Conservation (phyloP, 2,797 vertebrate species). For the Catamblyrhynchus diadema region DNA sequence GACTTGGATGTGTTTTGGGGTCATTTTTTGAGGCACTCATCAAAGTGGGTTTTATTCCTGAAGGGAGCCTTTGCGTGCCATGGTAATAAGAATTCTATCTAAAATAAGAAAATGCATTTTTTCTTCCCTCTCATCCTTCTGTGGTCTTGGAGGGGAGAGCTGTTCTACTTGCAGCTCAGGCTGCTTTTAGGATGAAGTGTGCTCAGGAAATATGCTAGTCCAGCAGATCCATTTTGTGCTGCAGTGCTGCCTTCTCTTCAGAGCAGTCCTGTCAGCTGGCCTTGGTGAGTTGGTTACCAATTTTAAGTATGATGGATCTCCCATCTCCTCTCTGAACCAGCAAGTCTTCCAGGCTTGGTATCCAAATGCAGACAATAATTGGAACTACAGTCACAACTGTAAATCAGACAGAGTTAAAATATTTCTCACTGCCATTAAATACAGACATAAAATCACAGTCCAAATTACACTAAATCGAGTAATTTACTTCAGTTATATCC, state of each 20-base stretch:
- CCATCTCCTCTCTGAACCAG: accelerated
- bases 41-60: background rate
- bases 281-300: background rate
- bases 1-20: background rate
- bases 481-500: background rate
- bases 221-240: background rate
- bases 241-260: background rate
- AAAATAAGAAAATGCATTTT: background rate
- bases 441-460: background rate
- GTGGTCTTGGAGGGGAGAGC: background rate
- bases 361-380: background rate
- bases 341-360: background rate
- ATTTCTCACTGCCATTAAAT: background rate
- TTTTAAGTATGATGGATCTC: background rate
- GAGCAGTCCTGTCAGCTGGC: background rate
- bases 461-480: background rate
- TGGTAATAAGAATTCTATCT: background rate
- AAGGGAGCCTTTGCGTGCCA: background rate
- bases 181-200: background rate
- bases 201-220: background rate
- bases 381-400: background rate
- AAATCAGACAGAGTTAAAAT: background rate
- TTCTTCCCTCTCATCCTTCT: background rate
- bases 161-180: background rate
- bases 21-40: background rate